Base-by-base conservation (phyloP, 2,113 vertebrate species). In the Myodes glareolus region DNA sequence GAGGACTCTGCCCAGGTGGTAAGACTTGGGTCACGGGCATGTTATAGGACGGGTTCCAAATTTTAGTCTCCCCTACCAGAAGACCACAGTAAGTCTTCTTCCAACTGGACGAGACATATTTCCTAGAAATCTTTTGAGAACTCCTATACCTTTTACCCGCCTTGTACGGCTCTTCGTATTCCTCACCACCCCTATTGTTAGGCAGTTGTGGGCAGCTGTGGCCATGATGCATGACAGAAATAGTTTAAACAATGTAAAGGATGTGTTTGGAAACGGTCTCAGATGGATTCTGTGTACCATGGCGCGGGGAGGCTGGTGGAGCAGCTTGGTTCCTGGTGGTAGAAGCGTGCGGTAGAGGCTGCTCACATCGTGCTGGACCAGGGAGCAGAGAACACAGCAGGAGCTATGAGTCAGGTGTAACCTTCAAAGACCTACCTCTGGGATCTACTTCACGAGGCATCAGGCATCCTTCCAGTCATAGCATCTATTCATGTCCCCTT, bases 111-210 rank as follows among this genome's bases (percentile, higher is more conserved):
- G 27, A 63, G 14, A 80, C 5, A 7, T 8, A 39, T 27, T 81
- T 70, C 92, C 91, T 61, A 21, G 70, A 93, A 27, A 88, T 80
- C 33, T 55, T 67, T 72, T 33, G 95, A 39, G 93, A 93, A 81
- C n/a, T 65, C 45, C 36, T 50, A 65, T 47, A 45, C n/a, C 55
- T 75, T 12, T 31, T 67, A 19, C n/a, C 17, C 5, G 55, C 13
- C 50, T 42, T 31, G 47, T 36, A 33, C 12, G 42, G 27, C 10
- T 61, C 78, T 63, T 68, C 25, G 42, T 63, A 29, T 77, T 63
- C 45, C 70, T 55, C 42, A 39, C 19, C 45, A 7, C 3, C 19
- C 67, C 10, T 86, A 12, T 1, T 0, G 19, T 68, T 33, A 50
- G 84, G 68, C 5, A 23, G 29, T 45, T 47, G 63, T 14, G 9